Evolutionary conservation across 1,140 invertebrate genomes (phyloP).

Genomic region (Drosophila arizonae): DNA sequence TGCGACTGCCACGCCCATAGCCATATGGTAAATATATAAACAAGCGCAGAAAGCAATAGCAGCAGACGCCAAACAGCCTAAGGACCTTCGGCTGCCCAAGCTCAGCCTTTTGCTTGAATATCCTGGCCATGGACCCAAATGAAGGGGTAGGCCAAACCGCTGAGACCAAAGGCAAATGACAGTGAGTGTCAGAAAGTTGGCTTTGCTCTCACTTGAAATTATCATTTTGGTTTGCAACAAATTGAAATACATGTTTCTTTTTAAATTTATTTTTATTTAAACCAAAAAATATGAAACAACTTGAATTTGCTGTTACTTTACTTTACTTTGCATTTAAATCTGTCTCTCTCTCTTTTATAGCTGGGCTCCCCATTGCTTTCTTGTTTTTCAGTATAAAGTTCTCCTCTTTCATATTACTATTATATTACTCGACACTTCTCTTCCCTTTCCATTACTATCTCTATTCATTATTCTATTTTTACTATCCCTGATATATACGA

Average conservation of each 20-base stretch:
- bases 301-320: too few relatives aligned
- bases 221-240: background rate
- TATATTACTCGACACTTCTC: too few relatives aligned
- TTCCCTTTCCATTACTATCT: too few relatives aligned
- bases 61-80: constrained; percentile 6
- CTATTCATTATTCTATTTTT: too few relatives aligned
- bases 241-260: background rate
- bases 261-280: background rate
- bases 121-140: background rate
- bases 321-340: too few relatives aligned
- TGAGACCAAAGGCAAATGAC: background rate
- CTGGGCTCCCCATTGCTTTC: too few relatives aligned
- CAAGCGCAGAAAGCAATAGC: constrained; percentile 19
- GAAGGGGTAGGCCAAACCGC: background rate
- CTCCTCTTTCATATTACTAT: too few relatives aligned
- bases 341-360: too few relatives aligned
- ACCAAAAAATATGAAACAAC: too few relatives aligned
- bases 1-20: constrained; percentile 39
- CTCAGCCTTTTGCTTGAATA: constrained; percentile 2
- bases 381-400: too few relatives aligned
- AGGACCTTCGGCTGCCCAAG: background rate
- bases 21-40: constrained; percentile 48
- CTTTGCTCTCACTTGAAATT: too few relatives aligned
- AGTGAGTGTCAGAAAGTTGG: background rate
- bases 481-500: too few relatives aligned